These are phyloP conservation scores for Gastracanthus pulcherrimus DNA, from an alignment of 2,888 invertebrate genomes.

Conservation along the genomic window DNA sequence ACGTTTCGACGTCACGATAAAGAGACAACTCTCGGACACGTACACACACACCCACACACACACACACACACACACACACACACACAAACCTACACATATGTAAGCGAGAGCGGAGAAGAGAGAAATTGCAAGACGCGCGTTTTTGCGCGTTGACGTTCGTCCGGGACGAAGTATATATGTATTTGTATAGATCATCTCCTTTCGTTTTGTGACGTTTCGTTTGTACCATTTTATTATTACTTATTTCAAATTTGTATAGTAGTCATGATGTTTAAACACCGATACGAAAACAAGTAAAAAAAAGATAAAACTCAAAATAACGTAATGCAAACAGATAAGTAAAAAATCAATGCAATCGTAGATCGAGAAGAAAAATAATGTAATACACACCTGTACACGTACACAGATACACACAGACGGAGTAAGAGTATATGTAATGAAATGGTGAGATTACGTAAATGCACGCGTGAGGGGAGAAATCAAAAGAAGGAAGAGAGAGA, in stretches of 20 bases:
- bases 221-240: too few relatives aligned
- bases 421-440: background rate
- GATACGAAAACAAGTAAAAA: background rate
- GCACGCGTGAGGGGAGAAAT: background rate
- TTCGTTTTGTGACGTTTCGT: background rate
- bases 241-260: too few relatives aligned
- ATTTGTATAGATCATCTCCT: too few relatives aligned
- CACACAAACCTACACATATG: too few relatives aligned
- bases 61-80: too few relatives aligned
- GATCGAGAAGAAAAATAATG: background rate
- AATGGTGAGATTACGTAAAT: constrained; percentile 2
- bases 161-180: background rate
- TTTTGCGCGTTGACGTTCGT: background rate
- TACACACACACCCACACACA: too few relatives aligned
- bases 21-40: too few relatives aligned
- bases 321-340: constrained; percentile 18
- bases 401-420: background rate
- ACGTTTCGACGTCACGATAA: too few relatives aligned
- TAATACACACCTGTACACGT: background rate
- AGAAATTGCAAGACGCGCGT: too few relatives aligned
- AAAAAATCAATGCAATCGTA: background rate
- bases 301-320: constrained; percentile 10
- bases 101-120: too few relatives aligned
- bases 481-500: background rate
- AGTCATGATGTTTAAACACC: background rate